Conservation (phyloP, 2,888 invertebrate species). For the Fragum sueziense region DNA sequence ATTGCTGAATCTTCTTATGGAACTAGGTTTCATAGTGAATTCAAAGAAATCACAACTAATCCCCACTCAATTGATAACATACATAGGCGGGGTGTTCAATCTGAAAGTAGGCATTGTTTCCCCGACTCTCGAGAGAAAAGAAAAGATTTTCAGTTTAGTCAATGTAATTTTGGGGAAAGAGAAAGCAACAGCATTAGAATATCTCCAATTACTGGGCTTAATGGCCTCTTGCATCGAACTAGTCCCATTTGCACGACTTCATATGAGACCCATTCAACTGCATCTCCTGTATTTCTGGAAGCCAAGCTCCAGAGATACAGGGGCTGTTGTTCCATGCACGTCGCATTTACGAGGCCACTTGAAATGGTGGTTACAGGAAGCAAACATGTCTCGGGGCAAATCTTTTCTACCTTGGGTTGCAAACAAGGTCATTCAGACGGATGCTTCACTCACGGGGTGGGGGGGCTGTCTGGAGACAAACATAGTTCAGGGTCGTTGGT, state of each 20-base stretch:
- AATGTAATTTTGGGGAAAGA: neutral
- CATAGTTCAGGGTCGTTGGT: constrained; percentile 24
- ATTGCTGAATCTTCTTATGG: neutral
- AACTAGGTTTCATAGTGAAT: constrained; percentile 28
- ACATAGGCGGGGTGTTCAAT: constrained; percentile 18
- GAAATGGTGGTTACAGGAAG: constrained; percentile 20
- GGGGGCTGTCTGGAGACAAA: constrained; percentile 19
- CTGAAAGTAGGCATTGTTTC: constrained; percentile 1
- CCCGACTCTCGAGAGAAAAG: constrained; percentile 13
- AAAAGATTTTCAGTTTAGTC: neutral
- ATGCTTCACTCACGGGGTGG: too few relatives aligned
- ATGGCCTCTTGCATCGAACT: constrained; percentile 1
- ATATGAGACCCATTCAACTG: constrained; percentile 8
- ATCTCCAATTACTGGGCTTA: constrained; percentile 12
- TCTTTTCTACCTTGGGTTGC: neutral
- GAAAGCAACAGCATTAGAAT: constrained; percentile 5
- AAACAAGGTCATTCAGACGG: neutral
- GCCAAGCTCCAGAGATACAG: neutral
- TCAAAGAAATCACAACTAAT: constrained; percentile 13
- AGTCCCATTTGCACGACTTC: neutral
- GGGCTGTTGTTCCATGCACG: neutral
- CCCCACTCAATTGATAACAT: neutral
- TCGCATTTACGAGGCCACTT: neutral
- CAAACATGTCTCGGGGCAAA: constrained; percentile 21
- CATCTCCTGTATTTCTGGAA: neutral